Evolutionary conservation across 2,888 invertebrate species (phyloP), one percentile per base, ranked within the genome.

Genomic region (Epinotia bilunana): DNA sequence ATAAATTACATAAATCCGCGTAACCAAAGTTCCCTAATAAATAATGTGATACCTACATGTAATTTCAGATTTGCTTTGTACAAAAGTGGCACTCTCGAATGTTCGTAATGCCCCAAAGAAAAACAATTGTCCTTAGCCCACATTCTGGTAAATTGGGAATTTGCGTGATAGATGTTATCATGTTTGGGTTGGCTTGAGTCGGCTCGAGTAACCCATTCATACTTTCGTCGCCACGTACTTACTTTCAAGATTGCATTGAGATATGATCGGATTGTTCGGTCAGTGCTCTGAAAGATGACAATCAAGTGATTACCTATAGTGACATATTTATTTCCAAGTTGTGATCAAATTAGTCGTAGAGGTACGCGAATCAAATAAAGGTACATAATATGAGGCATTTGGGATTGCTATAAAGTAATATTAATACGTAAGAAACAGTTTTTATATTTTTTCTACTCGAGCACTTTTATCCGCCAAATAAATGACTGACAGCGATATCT

Each of bases 121-220:
- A 39, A 65, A 60, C 74, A 64, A 65, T 71, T 76, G 76, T 82
- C 9, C 9, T 39, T 9, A 81, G 78, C 82, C 83, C 78, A 84
- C 77, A 85, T 85, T 83, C 55, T 67, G 46, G 65, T 67, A 87
- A 89, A 90, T 88, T 83, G 81, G 84, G 73, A 82, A 83, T 86
- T 91, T 86, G 91, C 92, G 92, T 92, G 92, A 78, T 74, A 78
- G 85, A 87, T 87, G 77, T 79, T 80, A 83, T 82, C 81, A 82
- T 78, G 61, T 13, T 18, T 16, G 23, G 23, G 58, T 69, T 69
- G 43, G 46, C 57, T 57, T 43, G 69, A 39, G 69, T 58, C 39
- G 43, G 46, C 53, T 49, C 49, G 49, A 49, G 49, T 71, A 67
- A 61, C 46, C 55, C 53, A 46, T 28, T 71, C 55, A 57, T 43